These are phyloP conservation scores for Ara ararauna DNA, from an alignment of 2,797 vertebrate species.

Conservation along the genomic window DNA sequence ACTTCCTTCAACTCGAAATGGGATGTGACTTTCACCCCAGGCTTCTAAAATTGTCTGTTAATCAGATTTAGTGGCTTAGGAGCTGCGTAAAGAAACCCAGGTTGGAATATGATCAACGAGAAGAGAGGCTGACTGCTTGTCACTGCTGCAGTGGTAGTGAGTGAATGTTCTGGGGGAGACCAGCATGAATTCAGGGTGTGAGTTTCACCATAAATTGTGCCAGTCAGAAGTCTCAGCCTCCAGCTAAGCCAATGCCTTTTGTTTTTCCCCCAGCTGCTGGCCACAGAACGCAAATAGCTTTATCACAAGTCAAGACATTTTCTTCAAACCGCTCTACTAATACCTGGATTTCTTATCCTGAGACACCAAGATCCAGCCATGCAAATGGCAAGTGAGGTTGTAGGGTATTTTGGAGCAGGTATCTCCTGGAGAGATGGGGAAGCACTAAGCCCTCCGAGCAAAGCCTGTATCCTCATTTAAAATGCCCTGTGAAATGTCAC, in stretches of 20 bases:
- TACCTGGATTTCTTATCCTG: conserved; percentile 62
- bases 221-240: neutral
- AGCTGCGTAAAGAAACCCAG: neutral
- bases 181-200: neutral
- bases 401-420: conserved; percentile 36
- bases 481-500: neutral
- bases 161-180: neutral
- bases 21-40: conserved; percentile 23
- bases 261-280: neutral
- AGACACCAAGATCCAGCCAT: conserved; percentile 33
- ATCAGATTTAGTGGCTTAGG: conserved; percentile 57
- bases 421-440: neutral
- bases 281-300: conserved; percentile 6
- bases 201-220: neutral
- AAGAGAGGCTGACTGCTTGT: neutral
- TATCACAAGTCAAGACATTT: conserved; percentile 13
- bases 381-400: conserved; percentile 39
- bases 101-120: neutral
- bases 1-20: neutral
- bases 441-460: neutral
- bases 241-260: neutral
- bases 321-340: conserved; percentile 55
- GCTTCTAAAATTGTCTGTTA: conserved; percentile 50
- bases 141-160: neutral
- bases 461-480: neutral